A percentile compares a stretch with the other conserved stretches of the same genome.
phyloP scores from a whole-genome alignment of 2,888 invertebrate genomes.

The Diarsia dahlii region DNA sequence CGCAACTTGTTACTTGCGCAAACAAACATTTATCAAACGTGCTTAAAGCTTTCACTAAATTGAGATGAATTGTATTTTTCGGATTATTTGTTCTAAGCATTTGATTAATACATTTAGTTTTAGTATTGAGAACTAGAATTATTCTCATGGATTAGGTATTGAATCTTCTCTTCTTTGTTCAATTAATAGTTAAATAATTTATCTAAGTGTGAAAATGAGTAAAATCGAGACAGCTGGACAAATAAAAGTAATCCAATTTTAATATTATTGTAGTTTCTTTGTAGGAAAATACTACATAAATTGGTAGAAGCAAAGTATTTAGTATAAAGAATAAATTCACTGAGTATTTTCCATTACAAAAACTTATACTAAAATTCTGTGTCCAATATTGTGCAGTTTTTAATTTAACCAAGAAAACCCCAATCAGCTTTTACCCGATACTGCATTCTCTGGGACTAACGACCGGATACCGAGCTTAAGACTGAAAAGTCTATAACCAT shows the following conservation, averaged over 20 bases:
- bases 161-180: background rate
- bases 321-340: background rate
- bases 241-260: constrained; percentile 8
- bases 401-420: constrained; percentile 26
- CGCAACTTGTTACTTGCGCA: constrained; percentile 58
- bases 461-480: constrained; percentile 21
- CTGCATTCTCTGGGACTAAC: constrained; percentile 24
- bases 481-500: constrained; percentile 1
- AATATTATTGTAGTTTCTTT: background rate
- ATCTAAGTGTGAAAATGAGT: background rate
- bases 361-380: background rate
- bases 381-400: constrained; percentile 23
- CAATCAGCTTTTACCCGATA: constrained; percentile 38
- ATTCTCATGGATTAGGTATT: background rate
- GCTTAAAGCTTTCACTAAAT: constrained; percentile 37
- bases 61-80: constrained; percentile 36
- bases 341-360: constrained; percentile 12
- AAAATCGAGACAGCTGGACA: background rate
- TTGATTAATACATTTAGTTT: constrained; percentile 24
- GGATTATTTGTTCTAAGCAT: constrained; percentile 17
- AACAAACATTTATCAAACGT: constrained; percentile 62
- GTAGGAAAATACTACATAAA: background rate
- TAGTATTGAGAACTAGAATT: background rate
- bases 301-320: background rate
- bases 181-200: background rate